phyloP scores from a whole-genome alignment of 2,888 invertebrate genomes.

The Phalera bucephala region DNA sequence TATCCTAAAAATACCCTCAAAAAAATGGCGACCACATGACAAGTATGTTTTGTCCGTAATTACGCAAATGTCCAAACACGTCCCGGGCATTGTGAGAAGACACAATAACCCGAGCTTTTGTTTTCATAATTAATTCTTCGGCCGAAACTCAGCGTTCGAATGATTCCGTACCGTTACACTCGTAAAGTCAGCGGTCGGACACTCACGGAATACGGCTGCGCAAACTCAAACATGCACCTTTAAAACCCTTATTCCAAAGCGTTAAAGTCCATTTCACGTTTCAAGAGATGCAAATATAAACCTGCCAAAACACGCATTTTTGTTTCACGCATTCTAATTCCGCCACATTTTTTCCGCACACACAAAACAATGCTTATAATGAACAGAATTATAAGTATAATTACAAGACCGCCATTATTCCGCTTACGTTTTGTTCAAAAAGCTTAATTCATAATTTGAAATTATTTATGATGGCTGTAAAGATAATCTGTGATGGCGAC shows the following conservation, averaged over 20 bases:
- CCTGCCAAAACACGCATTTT: slow-evolving; percentile 32
- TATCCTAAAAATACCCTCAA: slow-evolving; percentile 6
- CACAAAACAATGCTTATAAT: slow-evolving; percentile 60
- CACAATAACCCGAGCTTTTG: slow-evolving; percentile 71
- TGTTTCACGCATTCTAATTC: slow-evolving; percentile 65
- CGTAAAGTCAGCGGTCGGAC: slow-evolving; percentile 63
- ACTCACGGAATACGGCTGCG: slow-evolving; percentile 39
- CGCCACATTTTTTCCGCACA: slow-evolving; percentile 54
- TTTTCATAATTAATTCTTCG: slow-evolving; percentile 76
- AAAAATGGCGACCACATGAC: slow-evolving; percentile 39
- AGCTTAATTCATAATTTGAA: slow-evolving; percentile 28
- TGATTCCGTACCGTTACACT: slow-evolving; percentile 68
- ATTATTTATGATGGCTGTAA: slow-evolving; percentile 26
- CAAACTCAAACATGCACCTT: slow-evolving; percentile 16
- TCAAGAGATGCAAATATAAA: slow-evolving; percentile 4
- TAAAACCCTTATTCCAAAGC: slow-evolving; percentile 20
- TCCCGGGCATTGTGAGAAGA: slow-evolving; percentile 55
- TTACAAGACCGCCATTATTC: slow-evolving; percentile 44
- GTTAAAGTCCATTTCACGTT: slow-evolving; percentile 26
- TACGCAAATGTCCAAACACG: slow-evolving; percentile 80
- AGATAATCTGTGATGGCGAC: slow-evolving; percentile 20
- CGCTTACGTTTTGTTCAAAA: slow-evolving; percentile 50
- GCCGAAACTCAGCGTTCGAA: slow-evolving; percentile 61
- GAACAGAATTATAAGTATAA: slow-evolving; percentile 51
- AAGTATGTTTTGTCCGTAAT: slow-evolving; percentile 59